Percentiles rank a stretch among this genome's conserved stretches.
These are phyloP conservation scores for Amblyraja radiata DNA, from an alignment of 2,797 vertebrate genomes.

Conservation along the genomic window DNA sequence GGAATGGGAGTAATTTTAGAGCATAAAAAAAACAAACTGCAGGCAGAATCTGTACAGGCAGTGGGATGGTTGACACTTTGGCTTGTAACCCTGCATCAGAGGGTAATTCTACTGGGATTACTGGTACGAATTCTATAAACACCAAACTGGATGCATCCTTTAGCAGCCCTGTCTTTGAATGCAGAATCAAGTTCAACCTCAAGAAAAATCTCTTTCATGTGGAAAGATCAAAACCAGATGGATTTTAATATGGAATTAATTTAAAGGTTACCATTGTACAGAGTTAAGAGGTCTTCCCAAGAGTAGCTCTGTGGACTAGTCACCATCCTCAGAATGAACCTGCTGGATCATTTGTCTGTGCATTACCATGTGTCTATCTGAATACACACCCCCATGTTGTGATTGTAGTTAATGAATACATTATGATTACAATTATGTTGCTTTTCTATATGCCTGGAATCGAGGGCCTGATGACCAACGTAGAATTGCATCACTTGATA, in stretches of 20 bases:
- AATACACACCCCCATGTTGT: background rate
- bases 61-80: too few relatives aligned
- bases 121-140: background rate
- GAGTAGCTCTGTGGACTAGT: background rate
- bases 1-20: background rate
- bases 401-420: background rate
- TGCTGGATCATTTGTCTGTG: background rate
- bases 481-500: background rate
- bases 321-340: background rate
- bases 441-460: background rate
- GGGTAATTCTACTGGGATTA: too few relatives aligned
- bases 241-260: background rate
- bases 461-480: background rate
- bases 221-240: background rate
- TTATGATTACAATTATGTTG: background rate
- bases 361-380: background rate
- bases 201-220: background rate
- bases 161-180: background rate
- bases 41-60: too few relatives aligned
- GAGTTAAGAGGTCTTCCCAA: background rate
- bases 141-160: background rate
- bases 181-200: background rate
- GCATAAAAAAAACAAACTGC: too few relatives aligned
- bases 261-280: background rate
- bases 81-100: too few relatives aligned